phyloP scores from a whole-genome alignment of 2,797 vertebrate species.

The Hylomyscus alleni region DNA sequence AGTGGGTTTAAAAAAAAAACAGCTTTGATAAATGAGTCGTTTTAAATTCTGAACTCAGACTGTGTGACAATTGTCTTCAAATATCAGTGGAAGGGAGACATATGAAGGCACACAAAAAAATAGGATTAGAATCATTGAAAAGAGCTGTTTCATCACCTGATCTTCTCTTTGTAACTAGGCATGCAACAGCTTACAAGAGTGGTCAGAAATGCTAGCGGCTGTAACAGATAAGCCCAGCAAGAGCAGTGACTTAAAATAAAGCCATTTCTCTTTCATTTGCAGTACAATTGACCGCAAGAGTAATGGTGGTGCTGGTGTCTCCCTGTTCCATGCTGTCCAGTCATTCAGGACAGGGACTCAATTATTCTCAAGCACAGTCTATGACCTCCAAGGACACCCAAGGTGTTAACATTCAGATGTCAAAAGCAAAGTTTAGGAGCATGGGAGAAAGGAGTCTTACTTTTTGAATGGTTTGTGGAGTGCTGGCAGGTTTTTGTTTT shows the following conservation, averaged over 20 bases:
- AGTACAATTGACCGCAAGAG: slow-evolving; percentile 11
- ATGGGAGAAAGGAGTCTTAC: neutral
- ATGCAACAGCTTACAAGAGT: slow-evolving; percentile 11
- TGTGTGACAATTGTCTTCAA: slow-evolving; percentile 64
- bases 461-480: neutral
- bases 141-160: slow-evolving; percentile 27
- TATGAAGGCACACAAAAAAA: slow-evolving; percentile 46
- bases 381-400: neutral
- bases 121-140: slow-evolving; percentile 60
- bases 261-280: slow-evolving; percentile 48
- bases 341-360: slow-evolving; percentile 19
- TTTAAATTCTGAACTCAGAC: slow-evolving; percentile 66
- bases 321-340: neutral
- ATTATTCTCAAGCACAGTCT: neutral
- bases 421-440: slow-evolving; percentile 1
- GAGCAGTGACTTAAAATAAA: slow-evolving; percentile 46
- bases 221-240: slow-evolving; percentile 32
- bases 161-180: slow-evolving; percentile 62
- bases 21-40: slow-evolving; percentile 56
- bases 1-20: neutral
- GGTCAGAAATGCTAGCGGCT: slow-evolving; percentile 1
- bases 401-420: slow-evolving; percentile 6
- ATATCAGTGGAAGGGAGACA: slow-evolving; percentile 65
- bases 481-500: neutral
- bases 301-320: neutral